Conservation (phyloP, 2,113 vertebrate species). For the Heteronetta atricapilla region DNA sequence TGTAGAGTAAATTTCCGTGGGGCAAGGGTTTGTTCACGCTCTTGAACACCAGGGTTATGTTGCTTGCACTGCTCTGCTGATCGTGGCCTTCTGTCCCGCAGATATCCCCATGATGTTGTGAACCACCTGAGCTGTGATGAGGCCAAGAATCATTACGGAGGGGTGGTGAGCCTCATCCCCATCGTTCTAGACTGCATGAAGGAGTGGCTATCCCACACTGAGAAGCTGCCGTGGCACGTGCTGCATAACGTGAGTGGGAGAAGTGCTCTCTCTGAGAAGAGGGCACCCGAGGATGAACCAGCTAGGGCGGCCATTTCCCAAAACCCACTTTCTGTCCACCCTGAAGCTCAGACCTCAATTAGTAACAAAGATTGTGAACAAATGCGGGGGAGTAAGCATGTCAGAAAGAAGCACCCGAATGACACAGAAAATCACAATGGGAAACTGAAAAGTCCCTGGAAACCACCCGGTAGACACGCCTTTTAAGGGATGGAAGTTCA, state of each 20-base stretch:
- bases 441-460: constrained; percentile 66
- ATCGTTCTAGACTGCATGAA: constrained; percentile 74
- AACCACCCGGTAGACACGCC: constrained; percentile 65
- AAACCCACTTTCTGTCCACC: background rate
- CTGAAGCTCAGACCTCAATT: background rate
- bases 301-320: background rate
- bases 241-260: constrained; percentile 54
- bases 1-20: background rate
- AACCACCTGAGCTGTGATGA: constrained; percentile 84
- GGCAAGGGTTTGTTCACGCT: background rate
- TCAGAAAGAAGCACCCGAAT: background rate
- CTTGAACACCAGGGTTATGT: background rate
- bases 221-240: constrained; percentile 61
- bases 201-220: constrained; percentile 63
- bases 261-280: background rate
- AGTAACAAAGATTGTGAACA: background rate
- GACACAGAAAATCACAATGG: background rate
- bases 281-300: background rate
- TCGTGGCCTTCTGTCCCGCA: constrained; percentile 11
- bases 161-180: constrained; percentile 83
- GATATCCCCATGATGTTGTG: constrained; percentile 81
- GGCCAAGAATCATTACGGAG: constrained; percentile 80
- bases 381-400: background rate
- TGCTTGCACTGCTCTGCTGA: background rate
- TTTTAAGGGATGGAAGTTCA: background rate